These are phyloP conservation scores for Geopemphigus sp. DNA, from an alignment of 1,140 invertebrate species.

Conservation along the genomic window DNA sequence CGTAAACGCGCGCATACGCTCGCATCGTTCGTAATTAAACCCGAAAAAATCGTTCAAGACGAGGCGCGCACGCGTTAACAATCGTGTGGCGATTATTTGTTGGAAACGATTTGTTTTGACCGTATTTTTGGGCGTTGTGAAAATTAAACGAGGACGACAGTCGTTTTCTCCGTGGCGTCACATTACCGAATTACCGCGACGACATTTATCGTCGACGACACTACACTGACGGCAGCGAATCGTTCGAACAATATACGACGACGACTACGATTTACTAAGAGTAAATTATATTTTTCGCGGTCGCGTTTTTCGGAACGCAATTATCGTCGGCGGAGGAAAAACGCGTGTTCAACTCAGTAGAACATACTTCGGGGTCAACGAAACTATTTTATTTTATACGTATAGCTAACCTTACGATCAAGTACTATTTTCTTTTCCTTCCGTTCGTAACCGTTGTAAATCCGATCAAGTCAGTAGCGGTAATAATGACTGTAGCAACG, in stretches of 20 bases:
- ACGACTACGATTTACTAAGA: neutral
- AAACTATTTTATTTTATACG: neutral
- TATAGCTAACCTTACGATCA: neutral
- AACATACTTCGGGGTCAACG: conserved; percentile 39
- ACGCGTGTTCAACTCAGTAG: conserved; percentile 21
- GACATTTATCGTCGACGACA: conserved; percentile 14
- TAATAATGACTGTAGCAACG: neutral
- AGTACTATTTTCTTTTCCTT: conserved; percentile 27
- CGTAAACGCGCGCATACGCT: no score
- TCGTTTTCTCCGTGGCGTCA: conserved; percentile 5
- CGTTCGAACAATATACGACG: neutral
- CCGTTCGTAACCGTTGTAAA: neutral
- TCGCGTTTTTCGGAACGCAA: conserved; percentile 16
- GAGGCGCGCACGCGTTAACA: neutral
- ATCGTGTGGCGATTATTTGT: neutral
- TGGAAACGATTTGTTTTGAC: neutral
- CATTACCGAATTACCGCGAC: conserved; percentile 7
- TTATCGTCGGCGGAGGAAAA: conserved; percentile 19
- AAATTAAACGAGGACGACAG: neutral
- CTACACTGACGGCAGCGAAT: neutral
- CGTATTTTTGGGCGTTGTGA: neutral
- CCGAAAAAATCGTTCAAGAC: no score
- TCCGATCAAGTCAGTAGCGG: neutral
- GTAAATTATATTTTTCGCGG: neutral
- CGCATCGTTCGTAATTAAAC: no score